Base-by-base conservation (phyloP, 2,888 invertebrate species). In the Drosophila anomalipes region DNA sequence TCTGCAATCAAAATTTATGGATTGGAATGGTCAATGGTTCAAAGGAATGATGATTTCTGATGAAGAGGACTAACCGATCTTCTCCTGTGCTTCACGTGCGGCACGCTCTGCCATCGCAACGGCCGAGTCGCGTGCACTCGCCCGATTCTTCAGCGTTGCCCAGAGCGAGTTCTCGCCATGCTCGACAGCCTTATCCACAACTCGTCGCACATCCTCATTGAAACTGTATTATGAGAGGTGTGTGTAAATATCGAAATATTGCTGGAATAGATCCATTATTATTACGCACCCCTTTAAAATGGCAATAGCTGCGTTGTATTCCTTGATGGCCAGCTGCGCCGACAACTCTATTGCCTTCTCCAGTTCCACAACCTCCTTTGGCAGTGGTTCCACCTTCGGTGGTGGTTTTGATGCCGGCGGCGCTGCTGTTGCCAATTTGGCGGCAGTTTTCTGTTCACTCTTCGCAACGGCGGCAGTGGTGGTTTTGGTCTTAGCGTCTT, bases 161-260 rank as follows among this genome's bases (percentile, higher is more conserved):
- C 95, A 96, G 30, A 94, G 88, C 26, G 94, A 94, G 22, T 94
- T 94, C 77, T 95, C 95, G 22, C 95, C 90, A 57, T 95, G 94
- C n/a, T 95, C 95, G 0, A 95, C 91, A 0, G 95, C 94, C 14
- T 94, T 93, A 83, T 96, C 96, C 16, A 96, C 94, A 37, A 96
- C 92, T 44, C 83, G 91, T 33, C 93, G 92, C 51, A 94, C 94
- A 41, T 95, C 94, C 56, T 94, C 94, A 77, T 93, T 93, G 51
- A 93, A 93, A 88, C 95, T 95, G 44, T 3, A 10, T 12, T 12
- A 35, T 10, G 3, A 52, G 41, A 57, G 10, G 22, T 9, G n/a
- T n/a, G 3, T 56, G 4, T 56, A 4, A 47, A 28, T 3, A 28
- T 7, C 7, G 1, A 3, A 12, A 0, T 33, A 10, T 22, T 5